These are phyloP conservation scores for Neoniphon sammara DNA, from an alignment of 2,797 vertebrate genomes.

Conservation along the genomic window DNA sequence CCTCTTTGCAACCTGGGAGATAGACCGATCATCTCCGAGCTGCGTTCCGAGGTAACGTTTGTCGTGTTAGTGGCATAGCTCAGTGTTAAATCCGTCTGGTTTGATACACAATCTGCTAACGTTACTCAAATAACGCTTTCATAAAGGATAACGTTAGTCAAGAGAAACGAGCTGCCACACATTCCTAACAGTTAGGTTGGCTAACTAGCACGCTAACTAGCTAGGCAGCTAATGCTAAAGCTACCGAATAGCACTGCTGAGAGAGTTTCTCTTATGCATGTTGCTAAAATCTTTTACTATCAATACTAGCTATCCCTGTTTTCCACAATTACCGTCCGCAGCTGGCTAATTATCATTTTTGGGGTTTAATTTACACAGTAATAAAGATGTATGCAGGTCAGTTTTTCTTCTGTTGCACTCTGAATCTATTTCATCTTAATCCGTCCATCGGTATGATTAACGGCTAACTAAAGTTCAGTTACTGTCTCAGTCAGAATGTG, in stretches of 20 bases:
- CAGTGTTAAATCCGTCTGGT: slow-evolving; percentile 16
- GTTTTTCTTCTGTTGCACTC: not conserved
- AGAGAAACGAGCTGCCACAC: slow-evolving; percentile 53
- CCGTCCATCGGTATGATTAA: slow-evolving; percentile 46
- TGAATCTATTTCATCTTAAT: not conserved
- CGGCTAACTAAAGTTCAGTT: slow-evolving; percentile 65
- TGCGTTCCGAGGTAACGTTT: slow-evolving; percentile 84
- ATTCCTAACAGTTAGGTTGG: slow-evolving; percentile 61
- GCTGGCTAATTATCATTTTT: too few relatives aligned
- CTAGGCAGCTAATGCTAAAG: slow-evolving; percentile 73
- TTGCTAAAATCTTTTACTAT: slow-evolving; percentile 1
- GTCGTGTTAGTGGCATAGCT: slow-evolving; percentile 4
- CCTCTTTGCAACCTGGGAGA: slow-evolving; percentile 86
- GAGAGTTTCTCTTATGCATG: slow-evolving; percentile 24
- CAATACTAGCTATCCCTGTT: not conserved
- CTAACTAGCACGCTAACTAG: slow-evolving; percentile 70
- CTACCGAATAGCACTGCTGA: slow-evolving; percentile 39
- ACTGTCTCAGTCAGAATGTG: slow-evolving; percentile 5
- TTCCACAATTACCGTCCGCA: too few relatives aligned
- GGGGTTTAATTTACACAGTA: accelerated
- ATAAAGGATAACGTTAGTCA: slow-evolving; percentile 28
- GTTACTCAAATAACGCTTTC: slow-evolving; percentile 64
- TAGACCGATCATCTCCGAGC: slow-evolving; percentile 86
- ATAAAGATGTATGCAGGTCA: not conserved
- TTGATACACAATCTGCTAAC: slow-evolving; percentile 3